These are phyloP conservation scores for Lota lota DNA, from an alignment of 2,113 vertebrate genomes.

Conservation along the genomic window DNA sequence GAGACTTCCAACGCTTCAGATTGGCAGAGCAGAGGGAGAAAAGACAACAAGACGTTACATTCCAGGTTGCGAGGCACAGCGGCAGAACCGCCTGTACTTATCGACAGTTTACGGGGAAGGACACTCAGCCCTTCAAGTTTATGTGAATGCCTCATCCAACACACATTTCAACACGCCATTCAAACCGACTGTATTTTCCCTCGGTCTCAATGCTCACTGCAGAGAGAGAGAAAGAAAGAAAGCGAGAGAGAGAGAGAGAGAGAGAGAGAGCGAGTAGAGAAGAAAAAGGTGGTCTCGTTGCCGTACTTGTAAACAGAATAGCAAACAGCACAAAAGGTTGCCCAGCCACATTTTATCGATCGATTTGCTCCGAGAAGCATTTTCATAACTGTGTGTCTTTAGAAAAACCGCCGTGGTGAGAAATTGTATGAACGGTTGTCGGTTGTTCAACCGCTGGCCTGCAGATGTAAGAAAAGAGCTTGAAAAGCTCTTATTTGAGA, in stretches of 20 bases:
- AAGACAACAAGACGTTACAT: too few relatives aligned
- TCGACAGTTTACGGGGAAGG: constrained; percentile 45
- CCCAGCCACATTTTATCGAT: constrained; percentile 45
- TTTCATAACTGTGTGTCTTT: constrained; percentile 36
- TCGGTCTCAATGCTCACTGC: constrained; percentile 21
- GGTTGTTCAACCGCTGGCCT: constrained; percentile 14
- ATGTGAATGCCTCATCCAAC: constrained; percentile 30
- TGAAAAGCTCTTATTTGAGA: constrained; percentile 31
- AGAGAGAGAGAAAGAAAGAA: background rate
- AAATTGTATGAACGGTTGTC: constrained; percentile 18
- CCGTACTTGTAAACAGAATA: constrained; percentile 44
- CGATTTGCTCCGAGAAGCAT: constrained; percentile 46
- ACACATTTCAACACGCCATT: constrained; percentile 40
- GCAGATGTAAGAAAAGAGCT: constrained; percentile 31
- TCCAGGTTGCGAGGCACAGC: too few relatives aligned
- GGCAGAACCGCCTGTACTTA: constrained; percentile 22
- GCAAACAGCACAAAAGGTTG: constrained; percentile 48
- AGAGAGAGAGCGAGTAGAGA: too few relatives aligned
- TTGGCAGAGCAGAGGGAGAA: too few relatives aligned
- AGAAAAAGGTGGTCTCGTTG: constrained; percentile 14
- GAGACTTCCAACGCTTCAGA: too few relatives aligned
- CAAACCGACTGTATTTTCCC: constrained; percentile 16
- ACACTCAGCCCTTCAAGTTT: constrained; percentile 48
- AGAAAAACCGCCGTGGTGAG: constrained; percentile 9
- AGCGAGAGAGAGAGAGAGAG: background rate